Conservation (phyloP, 2,113 vertebrate species). For the Corythaixoides concolor region DNA sequence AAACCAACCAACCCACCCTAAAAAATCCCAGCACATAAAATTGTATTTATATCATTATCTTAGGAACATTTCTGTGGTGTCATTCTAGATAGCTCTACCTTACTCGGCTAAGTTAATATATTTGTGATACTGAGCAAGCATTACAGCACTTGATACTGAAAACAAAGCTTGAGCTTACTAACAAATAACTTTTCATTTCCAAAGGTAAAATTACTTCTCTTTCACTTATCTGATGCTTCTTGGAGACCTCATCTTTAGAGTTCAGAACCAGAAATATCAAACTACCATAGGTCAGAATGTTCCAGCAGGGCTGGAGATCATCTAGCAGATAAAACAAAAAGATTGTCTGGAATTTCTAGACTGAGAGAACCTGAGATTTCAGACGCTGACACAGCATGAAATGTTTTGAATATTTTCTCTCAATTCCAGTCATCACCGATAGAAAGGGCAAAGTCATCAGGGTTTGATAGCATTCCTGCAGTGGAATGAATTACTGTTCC, state of each 20-base stretch:
- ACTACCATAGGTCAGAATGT: neutral
- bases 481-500: neutral
- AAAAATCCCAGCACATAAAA: neutral
- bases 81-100: neutral
- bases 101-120: neutral
- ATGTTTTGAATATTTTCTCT: neutral
- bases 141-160: neutral
- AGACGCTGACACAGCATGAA: neutral
- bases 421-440: neutral
- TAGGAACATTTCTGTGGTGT: neutral
- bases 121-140: neutral
- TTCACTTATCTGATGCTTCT: neutral
- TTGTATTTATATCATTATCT: neutral
- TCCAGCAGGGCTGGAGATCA: neutral
- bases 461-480: neutral
- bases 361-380: neutral
- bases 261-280: neutral
- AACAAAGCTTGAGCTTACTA: neutral
- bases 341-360: neutral
- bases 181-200: neutral
- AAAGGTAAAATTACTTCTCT: neutral
- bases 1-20: neutral
- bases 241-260: neutral
- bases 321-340: neutral
- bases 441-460: neutral